Evolutionary conservation across 2,888 invertebrate species (phyloP).

Genomic region (Spodoptera exigua): DNA sequence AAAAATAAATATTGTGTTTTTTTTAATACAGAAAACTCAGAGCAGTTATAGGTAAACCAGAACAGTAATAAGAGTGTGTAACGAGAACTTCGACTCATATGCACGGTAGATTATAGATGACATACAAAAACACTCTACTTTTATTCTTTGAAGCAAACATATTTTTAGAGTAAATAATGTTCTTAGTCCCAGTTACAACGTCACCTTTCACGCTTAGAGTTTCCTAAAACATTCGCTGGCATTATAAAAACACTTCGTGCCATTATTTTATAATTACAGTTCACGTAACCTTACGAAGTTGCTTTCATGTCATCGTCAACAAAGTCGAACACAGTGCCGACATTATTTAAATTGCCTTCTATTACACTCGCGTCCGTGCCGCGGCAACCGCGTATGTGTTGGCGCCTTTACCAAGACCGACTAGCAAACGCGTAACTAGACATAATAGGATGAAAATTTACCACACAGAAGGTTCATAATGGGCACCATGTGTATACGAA

Average conservation of each 20-base stretch:
- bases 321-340: constrained; percentile 21
- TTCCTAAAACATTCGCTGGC: constrained; percentile 12
- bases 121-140: no score
- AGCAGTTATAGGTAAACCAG: no score
- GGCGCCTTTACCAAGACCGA: constrained; percentile 27
- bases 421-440: constrained; percentile 23
- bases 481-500: constrained; percentile 4
- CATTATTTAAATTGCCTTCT: constrained; percentile 50
- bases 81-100: no score
- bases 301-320: constrained; percentile 20
- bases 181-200: constrained; percentile 29
- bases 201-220: constrained; percentile 15
- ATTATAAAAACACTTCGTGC: not conserved
- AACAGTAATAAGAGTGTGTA: no score
- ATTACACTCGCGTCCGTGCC: constrained; percentile 36
- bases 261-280: constrained; percentile 12
- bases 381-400: constrained; percentile 32
- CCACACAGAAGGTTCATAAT: constrained; percentile 35
- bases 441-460: constrained; percentile 16
- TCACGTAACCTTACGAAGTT: constrained; percentile 6
- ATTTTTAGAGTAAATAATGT: no score
- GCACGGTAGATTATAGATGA: no score
- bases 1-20: no score
- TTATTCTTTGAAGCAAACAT: no score
- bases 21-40: no score